phyloP scores from a whole-genome alignment of 2,888 invertebrate species.

The Drosophila kokeensis region DNA sequence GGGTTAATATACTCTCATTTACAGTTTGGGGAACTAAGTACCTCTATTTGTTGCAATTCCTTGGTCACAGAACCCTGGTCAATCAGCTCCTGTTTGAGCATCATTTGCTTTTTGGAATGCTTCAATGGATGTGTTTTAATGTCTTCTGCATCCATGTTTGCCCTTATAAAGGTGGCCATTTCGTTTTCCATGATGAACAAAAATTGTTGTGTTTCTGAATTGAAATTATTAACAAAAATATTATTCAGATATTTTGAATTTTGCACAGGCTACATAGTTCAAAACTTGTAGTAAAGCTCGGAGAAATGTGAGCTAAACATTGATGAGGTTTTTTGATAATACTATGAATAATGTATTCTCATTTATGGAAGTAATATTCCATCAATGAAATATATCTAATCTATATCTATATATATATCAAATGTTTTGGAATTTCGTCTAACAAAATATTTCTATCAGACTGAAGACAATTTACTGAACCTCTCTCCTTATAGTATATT shows the following conservation, averaged over 20 bases:
- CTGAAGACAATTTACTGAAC: background rate
- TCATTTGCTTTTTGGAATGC: background rate
- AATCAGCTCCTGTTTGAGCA: background rate
- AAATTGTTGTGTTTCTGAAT: background rate
- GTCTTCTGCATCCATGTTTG: background rate
- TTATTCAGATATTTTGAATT: background rate
- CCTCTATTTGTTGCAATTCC: constrained; percentile 32
- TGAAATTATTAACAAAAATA: background rate
- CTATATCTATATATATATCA: background rate
- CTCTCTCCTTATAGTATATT: background rate
- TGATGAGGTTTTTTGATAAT: background rate
- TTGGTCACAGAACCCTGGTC: constrained; percentile 5
- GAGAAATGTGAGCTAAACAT: background rate
- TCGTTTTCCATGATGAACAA: constrained; percentile 23
- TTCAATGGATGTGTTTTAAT: background rate
- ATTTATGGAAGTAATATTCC: background rate
- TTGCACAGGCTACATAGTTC: background rate
- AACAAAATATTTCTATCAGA: background rate
- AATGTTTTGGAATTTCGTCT: background rate
- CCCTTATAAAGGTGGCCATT: constrained; percentile 11
- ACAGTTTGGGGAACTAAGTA: background rate
- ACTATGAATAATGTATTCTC: background rate
- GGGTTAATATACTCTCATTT: fast-evolving
- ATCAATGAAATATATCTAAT: background rate
- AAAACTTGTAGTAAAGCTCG: background rate